Evolutionary conservation across 2,888 invertebrate species (phyloP), one percentile per base, ranked within the genome.

Genomic region (Bellardia pandia): DNA sequence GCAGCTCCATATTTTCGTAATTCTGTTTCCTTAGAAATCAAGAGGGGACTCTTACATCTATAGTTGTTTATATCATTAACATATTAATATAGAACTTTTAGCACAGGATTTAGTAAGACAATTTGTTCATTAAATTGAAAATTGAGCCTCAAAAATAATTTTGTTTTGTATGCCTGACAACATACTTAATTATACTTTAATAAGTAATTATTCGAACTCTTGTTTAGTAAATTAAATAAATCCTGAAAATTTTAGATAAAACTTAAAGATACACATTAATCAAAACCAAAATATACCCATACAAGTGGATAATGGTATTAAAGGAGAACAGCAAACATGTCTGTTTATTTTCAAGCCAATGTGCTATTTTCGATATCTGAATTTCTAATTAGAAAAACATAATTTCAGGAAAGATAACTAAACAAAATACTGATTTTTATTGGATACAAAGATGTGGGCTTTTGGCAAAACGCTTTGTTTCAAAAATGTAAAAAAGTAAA

Each of bases 41-140:
- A 37, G 5, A 37, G 9, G 23, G 23, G 2, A 9, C 1, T 3
- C 7, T 14, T 7, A n/a, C 37, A 33, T 33, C 8, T 51, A 3
- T n/a, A 33, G 9, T 72, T 56, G 42, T 72, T 53, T 56, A 40
- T 40, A 13, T 72, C 53, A 56, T 72, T 56, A 53, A 53, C 30
- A 11, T 53, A 53, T 71, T n/a, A 71, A 16, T 53, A 51, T 51
- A 8, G 4, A 30, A 33, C 30, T 33, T 66, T 45, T 14, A 14
- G 2, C 37, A 33, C 14, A 37, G 37, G 37, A 69, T 53, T 69
- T 37, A n/a, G 33, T 33, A 53, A 53, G 8, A 37, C 37, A 71
- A 53, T 51, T 53, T 37, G 30, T 69, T 33, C 51, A 69, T 51
- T n/a, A 51, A 71, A 53, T 37, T 37, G 33, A 71, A 71, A 64